Evolutionary conservation across 2,888 invertebrate genomes (phyloP), one percentile per base, ranked within the genome.

Genomic region (Smittia sp.): DNA sequence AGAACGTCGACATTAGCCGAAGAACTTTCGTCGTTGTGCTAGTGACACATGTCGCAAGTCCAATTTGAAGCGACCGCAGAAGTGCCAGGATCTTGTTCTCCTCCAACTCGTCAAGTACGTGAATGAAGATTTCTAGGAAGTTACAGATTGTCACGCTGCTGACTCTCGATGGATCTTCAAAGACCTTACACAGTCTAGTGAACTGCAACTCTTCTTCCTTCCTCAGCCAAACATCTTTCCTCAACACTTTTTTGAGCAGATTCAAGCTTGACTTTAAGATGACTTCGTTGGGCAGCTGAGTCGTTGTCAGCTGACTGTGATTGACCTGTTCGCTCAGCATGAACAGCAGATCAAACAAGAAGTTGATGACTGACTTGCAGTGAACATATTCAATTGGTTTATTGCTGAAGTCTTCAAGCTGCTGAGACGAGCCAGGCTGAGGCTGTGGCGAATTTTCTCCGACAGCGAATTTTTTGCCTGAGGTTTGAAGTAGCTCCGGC

Each of bases 301-400:
- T 77, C 11, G 85, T 85, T 2, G 75, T 54, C 2, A 70, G 3
- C 62, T 58, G 54, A n/a, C 32, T 67, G 39, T 77, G 78, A 0
- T 86, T 83, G 4, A 87, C 85, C 0, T 87, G 84, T 78, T 93
- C 92, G 79, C 89, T 91, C 0, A 89, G 88, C 85, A 96, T 95
- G 79, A 97, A 97, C 0, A 98, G 96, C n/a, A 98, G 86, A 38
- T 95, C 85, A 38, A 98, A 85, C 73, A 99, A 84, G 78, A 96
- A 91, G 81, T 97, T 97, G 38, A 98, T 86, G 11, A 98, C 93
- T 1, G 93, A 90, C 79, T 98, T 98, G 6, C 94, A 93, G 78
- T 96, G 95, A 4, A 87, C 86, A 75, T 92, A 88, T 77, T 96
- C 96, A 58, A 97, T 90, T 0, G 96, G 94, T 78, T 93, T 92